These are phyloP conservation scores for Caerostris extrusa DNA, from an alignment of 1,140 invertebrate species.

Conservation along the genomic window DNA sequence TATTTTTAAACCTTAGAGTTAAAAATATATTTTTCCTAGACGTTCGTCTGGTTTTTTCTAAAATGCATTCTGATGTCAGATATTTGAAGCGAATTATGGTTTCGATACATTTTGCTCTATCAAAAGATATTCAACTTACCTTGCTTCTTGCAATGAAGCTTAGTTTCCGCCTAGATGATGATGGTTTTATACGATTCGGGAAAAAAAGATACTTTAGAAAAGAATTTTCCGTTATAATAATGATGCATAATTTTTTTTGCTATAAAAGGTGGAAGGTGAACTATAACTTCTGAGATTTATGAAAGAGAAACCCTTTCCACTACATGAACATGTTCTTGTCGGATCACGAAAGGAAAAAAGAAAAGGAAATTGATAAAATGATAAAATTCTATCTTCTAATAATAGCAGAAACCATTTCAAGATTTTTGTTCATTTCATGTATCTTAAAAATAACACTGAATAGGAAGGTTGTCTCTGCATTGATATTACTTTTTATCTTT, in stretches of 20 bases:
- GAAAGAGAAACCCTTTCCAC: background rate
- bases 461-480: too few relatives aligned
- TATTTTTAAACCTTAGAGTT: background rate
- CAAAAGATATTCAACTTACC: background rate
- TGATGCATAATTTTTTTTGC: background rate
- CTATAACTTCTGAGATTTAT: background rate
- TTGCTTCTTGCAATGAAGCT: background rate
- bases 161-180: constrained; percentile 4
- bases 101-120: background rate
- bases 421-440: background rate
- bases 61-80: background rate
- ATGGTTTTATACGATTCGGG: background rate
- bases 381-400: background rate
- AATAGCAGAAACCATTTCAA: background rate
- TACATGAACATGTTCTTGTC: background rate
- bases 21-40: background rate
- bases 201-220: background rate
- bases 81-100: background rate
- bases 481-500: too few relatives aligned
- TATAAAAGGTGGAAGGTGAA: background rate
- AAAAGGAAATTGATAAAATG: background rate
- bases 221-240: background rate
- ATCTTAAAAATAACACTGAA: too few relatives aligned
- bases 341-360: background rate
- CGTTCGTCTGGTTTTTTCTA: background rate